Percentiles rank a stretch among this genome's conserved stretches.
These are phyloP conservation scores for Drosophila demipolita DNA, from an alignment of 2,888 invertebrate species.

Conservation along the genomic window DNA sequence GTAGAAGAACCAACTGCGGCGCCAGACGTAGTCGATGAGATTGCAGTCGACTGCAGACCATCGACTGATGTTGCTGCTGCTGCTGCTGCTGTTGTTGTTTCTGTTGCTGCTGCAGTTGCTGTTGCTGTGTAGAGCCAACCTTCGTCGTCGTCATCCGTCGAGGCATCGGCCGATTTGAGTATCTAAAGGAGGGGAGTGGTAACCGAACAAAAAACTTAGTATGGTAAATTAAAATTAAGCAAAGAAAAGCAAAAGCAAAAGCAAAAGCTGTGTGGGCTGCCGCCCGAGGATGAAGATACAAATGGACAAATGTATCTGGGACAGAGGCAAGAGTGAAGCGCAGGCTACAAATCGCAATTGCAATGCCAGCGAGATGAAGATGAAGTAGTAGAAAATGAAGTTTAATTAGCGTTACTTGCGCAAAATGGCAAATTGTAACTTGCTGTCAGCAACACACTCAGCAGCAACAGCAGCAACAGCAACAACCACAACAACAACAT, in stretches of 20 bases:
- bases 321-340: no score
- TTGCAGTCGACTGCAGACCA: constrained; percentile 79
- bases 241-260: constrained; percentile 42
- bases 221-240: constrained; percentile 58
- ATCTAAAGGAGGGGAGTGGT: constrained; percentile 58
- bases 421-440: constrained; percentile 81
- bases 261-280: constrained; percentile 52
- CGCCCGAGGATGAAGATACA: constrained; percentile 22
- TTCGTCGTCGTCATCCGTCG: constrained; percentile 88
- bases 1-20: constrained; percentile 36
- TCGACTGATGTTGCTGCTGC: constrained; percentile 54
- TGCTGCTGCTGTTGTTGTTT: constrained; percentile 29
- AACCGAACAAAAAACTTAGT: constrained; percentile 35
- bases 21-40: constrained; percentile 77
- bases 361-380: constrained; percentile 61
- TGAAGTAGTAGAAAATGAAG: constrained; percentile 81
- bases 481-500: constrained; percentile 23
- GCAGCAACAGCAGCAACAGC: constrained; percentile 19
- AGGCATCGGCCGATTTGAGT: constrained; percentile 86
- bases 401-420: constrained; percentile 83
- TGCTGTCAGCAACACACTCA: constrained; percentile 45
- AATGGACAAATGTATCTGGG: background rate
- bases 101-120: constrained; percentile 56
- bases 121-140: constrained; percentile 84
- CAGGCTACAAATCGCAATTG: background rate